phyloP scores from a whole-genome alignment of 1,140 invertebrate genomes.

The Melitaea cinxia region DNA sequence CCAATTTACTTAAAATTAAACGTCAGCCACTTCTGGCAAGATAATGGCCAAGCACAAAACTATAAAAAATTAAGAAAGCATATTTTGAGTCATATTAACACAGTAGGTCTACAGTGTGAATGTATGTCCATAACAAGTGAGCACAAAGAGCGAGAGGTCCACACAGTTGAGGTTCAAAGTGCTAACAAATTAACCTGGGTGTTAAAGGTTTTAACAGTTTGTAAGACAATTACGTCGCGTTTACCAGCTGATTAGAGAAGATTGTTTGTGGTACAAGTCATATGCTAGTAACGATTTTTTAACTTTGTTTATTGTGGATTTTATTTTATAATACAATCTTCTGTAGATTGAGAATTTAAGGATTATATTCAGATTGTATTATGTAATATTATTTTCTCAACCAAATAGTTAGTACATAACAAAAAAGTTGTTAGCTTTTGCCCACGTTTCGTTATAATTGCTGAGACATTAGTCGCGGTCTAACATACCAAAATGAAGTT shows the following conservation, averaged over 20 bases:
- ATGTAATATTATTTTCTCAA: no score
- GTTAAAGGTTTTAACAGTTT: slow-evolving; percentile 22
- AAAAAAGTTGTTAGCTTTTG: no score
- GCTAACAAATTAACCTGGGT: slow-evolving; percentile 28
- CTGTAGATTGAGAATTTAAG: no score
- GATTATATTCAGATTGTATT: no score
- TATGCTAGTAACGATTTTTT: not conserved
- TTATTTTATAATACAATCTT: no score
- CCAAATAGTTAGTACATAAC: no score
- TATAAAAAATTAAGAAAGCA: not conserved
- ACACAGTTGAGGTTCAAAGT: slow-evolving; percentile 27
- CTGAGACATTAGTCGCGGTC: no score
- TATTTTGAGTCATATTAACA: not conserved
- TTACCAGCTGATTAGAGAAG: slow-evolving; percentile 16
- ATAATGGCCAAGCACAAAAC: not conserved
- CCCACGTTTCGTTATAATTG: no score
- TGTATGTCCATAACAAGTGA: not conserved
- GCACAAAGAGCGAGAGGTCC: not conserved
- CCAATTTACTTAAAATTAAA: no score
- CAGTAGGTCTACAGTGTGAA: not conserved
- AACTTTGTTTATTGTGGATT: no score
- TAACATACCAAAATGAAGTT: no score
- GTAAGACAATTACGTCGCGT: slow-evolving; percentile 34
- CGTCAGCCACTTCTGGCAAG: no score
- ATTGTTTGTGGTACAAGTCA: slow-evolving; percentile 5